These are phyloP conservation scores for Sinocyclocheilus anophthalmus DNA, from an alignment of 2,113 vertebrate genomes.

Conservation along the genomic window DNA sequence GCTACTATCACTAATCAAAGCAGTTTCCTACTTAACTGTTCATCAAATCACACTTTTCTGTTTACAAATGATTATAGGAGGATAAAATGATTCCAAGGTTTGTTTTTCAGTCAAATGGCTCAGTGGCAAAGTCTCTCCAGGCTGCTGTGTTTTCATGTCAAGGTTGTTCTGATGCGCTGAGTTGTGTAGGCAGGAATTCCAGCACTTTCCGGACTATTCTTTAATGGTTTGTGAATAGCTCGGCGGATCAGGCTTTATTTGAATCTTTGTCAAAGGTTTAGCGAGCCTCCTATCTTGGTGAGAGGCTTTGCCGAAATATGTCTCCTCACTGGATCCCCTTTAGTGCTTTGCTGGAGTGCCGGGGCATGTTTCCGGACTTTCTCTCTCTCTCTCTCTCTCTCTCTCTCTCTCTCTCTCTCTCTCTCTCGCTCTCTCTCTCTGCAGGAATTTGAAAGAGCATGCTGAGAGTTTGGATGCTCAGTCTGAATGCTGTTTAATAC, in stretches of 20 bases:
- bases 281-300: constrained; percentile 65
- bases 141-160: neutral
- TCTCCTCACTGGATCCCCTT: constrained; percentile 72
- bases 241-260: constrained; percentile 69
- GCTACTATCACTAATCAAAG: constrained; percentile 29
- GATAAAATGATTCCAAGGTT: neutral
- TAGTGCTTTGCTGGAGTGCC: constrained; percentile 64
- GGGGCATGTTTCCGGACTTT: constrained; percentile 46
- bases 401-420: constrained; percentile 8
- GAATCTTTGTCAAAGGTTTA: constrained; percentile 71
- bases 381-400: constrained; percentile 1
- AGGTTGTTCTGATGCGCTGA: neutral
- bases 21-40: constrained; percentile 22
- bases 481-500: constrained; percentile 40
- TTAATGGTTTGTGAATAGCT: constrained; percentile 64
- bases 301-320: constrained; percentile 77
- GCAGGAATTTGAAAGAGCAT: constrained; percentile 21
- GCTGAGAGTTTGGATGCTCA: constrained; percentile 35
- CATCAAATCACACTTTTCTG: neutral
- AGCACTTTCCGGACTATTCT: constrained; percentile 63
- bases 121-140: neutral
- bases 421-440: constrained; percentile 1
- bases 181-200: constrained; percentile 40
- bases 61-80: neutral
- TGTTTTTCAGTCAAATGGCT: neutral